Percentiles rank a stretch among this genome's conserved stretches.
Evolutionary conservation across 2,797 vertebrate species (phyloP).

Genomic region (Bovichtus diacanthus): DNA sequence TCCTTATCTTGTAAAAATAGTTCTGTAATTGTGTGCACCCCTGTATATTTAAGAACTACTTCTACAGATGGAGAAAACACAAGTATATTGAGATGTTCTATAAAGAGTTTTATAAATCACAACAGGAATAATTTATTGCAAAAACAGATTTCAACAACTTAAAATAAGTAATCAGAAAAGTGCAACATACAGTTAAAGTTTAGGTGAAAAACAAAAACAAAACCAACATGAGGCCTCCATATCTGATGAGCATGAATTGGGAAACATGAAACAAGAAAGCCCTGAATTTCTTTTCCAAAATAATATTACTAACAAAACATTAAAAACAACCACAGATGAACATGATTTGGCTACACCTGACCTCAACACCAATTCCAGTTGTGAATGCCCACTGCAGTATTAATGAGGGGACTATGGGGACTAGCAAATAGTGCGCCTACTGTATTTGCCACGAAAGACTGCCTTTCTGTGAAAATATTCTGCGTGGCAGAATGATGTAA

Average conservation of each 20-base stretch:
- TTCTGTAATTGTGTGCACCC: not conserved
- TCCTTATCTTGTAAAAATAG: slow-evolving; percentile 10
- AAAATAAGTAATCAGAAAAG: slow-evolving; percentile 5
- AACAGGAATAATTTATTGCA: slow-evolving; percentile 18
- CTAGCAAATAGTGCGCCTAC: slow-evolving; percentile 39
- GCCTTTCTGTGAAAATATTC: slow-evolving; percentile 36
- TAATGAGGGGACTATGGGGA: slow-evolving; percentile 52
- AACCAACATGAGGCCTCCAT: slow-evolving; percentile 32
- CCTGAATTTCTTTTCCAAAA: slow-evolving; percentile 29
- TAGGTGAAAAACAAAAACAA: slow-evolving; percentile 37
- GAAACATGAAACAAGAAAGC: slow-evolving; percentile 42
- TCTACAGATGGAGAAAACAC: slow-evolving; percentile 3
- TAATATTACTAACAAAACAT: slow-evolving; percentile 40
- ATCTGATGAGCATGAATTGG: slow-evolving; percentile 45
- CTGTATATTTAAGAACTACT: slow-evolving; percentile 21
- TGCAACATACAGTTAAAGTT: slow-evolving; percentile 36
- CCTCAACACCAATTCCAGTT: slow-evolving; percentile 81
- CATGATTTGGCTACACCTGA: slow-evolving; percentile 73
- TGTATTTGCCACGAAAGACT: slow-evolving; percentile 39
- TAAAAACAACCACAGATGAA: slow-evolving; percentile 70
- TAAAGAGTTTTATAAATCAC: slow-evolving; percentile 10
- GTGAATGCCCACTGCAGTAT: slow-evolving; percentile 60
- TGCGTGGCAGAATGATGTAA: slow-evolving; percentile 34
- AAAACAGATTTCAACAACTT: slow-evolving; percentile 23
- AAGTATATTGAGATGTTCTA: not conserved